phyloP scores from a whole-genome alignment of 2,797 vertebrate genomes.

The Meriones psammophilus region DNA sequence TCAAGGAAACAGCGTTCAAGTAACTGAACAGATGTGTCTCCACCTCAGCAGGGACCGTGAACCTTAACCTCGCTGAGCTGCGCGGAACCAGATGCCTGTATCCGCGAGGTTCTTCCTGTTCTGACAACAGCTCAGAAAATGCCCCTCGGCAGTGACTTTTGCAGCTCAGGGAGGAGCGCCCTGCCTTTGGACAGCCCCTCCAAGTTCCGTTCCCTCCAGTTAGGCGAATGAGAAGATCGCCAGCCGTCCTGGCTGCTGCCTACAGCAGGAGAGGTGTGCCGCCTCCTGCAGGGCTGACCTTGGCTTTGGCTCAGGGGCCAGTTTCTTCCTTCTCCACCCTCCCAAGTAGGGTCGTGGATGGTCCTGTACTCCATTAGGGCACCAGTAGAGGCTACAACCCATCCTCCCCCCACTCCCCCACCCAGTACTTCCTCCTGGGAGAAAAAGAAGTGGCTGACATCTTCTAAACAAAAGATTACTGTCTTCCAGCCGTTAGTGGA shows the following conservation, averaged over 20 bases:
- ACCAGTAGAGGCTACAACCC: not conserved
- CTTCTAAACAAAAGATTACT: constrained; percentile 10
- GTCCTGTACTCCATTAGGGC: not conserved
- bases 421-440: not conserved
- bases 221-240: not conserved
- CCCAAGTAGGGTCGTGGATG: not conserved
- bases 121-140: not conserved
- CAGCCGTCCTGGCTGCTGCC: not conserved
- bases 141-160: not conserved
- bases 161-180: not conserved
- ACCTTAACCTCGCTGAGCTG: not conserved
- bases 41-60: not conserved
- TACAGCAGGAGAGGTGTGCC: not conserved
- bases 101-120: not conserved
- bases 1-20: not conserved
- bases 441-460: not conserved
- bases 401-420: not conserved
- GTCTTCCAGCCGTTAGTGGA: not conserved
- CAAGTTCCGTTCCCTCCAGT: not conserved
- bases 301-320: not conserved
- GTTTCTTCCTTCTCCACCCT: not conserved
- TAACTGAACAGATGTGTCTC: not conserved
- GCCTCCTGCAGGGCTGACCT: not conserved
- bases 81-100: not conserved
- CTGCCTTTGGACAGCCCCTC: not conserved